Conservation (phyloP, 1,140 invertebrate species). For the Neodiprion lecontei region DNA sequence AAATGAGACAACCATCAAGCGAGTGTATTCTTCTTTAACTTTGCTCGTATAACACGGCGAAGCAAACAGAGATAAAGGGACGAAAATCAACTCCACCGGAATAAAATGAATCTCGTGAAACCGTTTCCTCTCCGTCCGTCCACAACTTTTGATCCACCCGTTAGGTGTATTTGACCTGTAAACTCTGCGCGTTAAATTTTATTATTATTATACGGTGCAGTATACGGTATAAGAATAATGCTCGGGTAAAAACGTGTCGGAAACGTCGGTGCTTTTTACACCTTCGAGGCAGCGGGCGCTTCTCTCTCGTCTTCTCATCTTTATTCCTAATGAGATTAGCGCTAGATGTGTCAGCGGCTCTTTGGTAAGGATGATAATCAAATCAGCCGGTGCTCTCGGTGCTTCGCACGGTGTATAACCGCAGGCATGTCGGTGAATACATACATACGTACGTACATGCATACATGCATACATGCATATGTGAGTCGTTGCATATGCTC, state of each 20-base stretch:
- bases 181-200: too few relatives aligned
- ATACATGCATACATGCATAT: neutral
- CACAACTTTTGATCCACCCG: too few relatives aligned
- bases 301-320: neutral
- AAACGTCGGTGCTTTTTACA: neutral
- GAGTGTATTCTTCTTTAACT: too few relatives aligned
- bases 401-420: neutral
- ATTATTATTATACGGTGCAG: too few relatives aligned
- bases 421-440: neutral
- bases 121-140: too few relatives aligned
- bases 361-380: constrained; percentile 2
- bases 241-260: neutral
- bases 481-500: too few relatives aligned
- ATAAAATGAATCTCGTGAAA: too few relatives aligned
- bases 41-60: too few relatives aligned
- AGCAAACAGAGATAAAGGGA: too few relatives aligned
- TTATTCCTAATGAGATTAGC: neutral
- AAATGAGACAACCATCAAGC: too few relatives aligned
- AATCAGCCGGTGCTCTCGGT: neutral
- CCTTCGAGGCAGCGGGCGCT: neutral
- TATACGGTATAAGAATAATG: neutral
- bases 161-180: too few relatives aligned
- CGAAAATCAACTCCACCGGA: too few relatives aligned
- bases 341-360: neutral
- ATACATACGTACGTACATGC: neutral